phyloP scores from a whole-genome alignment of 2,113 vertebrate species.

The Zosterops lateralis region DNA sequence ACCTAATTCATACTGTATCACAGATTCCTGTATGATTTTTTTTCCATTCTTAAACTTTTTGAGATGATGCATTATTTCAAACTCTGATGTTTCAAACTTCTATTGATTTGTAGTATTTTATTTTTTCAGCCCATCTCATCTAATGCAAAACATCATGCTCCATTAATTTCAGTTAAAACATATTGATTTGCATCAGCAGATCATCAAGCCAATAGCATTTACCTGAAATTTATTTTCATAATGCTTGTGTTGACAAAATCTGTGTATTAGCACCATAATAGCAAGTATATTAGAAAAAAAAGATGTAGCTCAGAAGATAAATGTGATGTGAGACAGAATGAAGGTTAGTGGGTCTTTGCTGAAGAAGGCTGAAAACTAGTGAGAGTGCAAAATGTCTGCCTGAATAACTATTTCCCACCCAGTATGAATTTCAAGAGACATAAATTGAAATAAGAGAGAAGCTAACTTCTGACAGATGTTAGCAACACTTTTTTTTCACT shows the following conservation, averaged over 20 bases:
- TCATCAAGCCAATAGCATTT: background rate
- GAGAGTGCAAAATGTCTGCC: background rate
- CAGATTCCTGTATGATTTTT: background rate
- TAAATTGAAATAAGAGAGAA: constrained; percentile 65
- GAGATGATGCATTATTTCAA: background rate
- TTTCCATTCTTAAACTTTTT: background rate
- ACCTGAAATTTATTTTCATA: background rate
- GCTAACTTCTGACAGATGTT: constrained; percentile 70
- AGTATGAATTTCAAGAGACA: constrained; percentile 50
- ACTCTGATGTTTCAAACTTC: background rate
- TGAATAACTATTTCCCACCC: constrained; percentile 19
- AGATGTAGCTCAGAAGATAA: background rate
- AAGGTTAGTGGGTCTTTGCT: background rate
- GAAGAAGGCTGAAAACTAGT: background rate
- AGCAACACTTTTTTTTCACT: constrained; percentile 49
- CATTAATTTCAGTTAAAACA: constrained; percentile 11
- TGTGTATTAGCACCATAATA: background rate
- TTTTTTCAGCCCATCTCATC: background rate
- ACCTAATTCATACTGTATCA: background rate
- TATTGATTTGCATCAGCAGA: background rate
- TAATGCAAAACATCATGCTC: background rate
- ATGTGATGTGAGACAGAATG: background rate
- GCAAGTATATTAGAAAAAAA: background rate
- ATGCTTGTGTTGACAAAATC: background rate
- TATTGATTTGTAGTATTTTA: background rate